Conservation (phyloP, 2,113 vertebrate species). For the Ptilonorhynchus violaceus region DNA sequence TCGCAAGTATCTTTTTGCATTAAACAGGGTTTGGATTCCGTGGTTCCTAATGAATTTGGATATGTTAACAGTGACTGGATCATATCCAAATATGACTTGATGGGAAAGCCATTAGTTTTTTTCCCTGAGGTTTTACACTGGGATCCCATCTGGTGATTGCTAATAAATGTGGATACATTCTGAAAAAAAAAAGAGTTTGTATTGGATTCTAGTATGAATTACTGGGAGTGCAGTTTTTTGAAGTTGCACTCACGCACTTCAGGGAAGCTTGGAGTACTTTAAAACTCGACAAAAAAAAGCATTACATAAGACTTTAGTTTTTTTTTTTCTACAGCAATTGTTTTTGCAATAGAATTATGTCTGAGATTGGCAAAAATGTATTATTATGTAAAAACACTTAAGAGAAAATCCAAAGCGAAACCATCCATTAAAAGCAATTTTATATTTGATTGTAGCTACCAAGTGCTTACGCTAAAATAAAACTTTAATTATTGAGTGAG, state of each 20-base stretch:
- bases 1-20: background rate
- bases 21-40: slow-evolving; percentile 22
- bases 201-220: slow-evolving; percentile 9
- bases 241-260: background rate
- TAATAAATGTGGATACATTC: slow-evolving; percentile 46
- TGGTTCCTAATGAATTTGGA: slow-evolving; percentile 48
- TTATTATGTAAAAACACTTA: background rate
- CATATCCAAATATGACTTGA: slow-evolving; percentile 56
- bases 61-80: slow-evolving; percentile 54
- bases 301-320: background rate
- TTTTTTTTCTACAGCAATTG: background rate
- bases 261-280: background rate
- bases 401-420: background rate
- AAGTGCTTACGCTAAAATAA: background rate
- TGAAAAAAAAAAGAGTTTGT: background rate
- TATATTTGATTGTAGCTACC: background rate
- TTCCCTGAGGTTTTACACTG: slow-evolving; percentile 51
- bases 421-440: background rate
- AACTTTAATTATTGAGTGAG: background rate
- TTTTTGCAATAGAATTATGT: background rate
- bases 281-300: background rate
- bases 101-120: slow-evolving; percentile 62
- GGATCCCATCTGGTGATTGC: slow-evolving; percentile 58
- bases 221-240: slow-evolving; percentile 1
- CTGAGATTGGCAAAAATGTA: background rate